Conservation (phyloP, 2,888 invertebrate genomes). For the Leuctra nigra region DNA sequence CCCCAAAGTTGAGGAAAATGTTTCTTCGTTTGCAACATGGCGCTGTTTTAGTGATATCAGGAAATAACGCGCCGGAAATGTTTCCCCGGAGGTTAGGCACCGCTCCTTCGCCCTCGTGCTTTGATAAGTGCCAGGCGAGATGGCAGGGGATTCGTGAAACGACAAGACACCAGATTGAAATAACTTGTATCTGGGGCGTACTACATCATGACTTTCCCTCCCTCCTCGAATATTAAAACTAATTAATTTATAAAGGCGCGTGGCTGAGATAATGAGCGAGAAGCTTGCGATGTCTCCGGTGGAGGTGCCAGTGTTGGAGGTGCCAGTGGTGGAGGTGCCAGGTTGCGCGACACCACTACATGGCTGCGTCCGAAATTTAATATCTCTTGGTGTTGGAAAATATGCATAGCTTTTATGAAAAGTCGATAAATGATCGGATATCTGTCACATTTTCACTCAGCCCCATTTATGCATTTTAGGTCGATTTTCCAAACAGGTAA, state of each 20-base stretch:
- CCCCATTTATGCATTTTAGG: too few species aligned
- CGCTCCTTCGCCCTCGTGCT: neutral
- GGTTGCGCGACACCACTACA: too few species aligned
- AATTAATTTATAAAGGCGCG: constrained; percentile 14
- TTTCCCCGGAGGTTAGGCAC: constrained; percentile 9
- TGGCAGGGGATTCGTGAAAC: constrained; percentile 4
- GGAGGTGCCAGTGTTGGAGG: neutral
- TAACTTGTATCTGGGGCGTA: constrained; percentile 12
- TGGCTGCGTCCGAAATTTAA: too few species aligned
- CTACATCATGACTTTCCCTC: constrained; percentile 5
- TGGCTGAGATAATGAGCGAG: neutral
- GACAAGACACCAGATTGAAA: constrained; percentile 14
- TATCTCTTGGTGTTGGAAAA: too few species aligned
- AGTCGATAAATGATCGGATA: too few species aligned
- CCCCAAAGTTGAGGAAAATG: too few species aligned
- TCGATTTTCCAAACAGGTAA: too few species aligned
- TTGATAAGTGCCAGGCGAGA: constrained; percentile 10
- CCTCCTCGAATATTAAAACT: constrained; percentile 14
- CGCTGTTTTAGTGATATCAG: neutral
- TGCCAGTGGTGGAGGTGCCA: neutral
- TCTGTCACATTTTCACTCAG: too few species aligned
- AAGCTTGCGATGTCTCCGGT: neutral
- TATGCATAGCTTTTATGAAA: too few species aligned
- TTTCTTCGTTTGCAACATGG: too few species aligned
- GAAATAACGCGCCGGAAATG: constrained; percentile 1